phyloP scores from a whole-genome alignment of 2,113 vertebrate species.

The Chamaetylas fuelleborni region DNA sequence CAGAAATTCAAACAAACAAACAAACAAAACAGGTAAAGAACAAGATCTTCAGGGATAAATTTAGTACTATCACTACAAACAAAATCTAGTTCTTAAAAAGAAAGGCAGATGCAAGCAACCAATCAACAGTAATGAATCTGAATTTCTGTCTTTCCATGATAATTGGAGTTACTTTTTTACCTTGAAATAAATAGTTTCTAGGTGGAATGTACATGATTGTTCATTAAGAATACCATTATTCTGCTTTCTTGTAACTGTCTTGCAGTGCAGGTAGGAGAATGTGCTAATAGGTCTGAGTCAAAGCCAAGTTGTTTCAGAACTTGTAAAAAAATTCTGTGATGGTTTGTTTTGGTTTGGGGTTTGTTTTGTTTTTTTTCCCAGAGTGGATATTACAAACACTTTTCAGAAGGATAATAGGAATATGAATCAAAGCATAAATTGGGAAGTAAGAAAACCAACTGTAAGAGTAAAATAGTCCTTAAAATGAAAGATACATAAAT shows the following conservation, averaged over 20 bases:
- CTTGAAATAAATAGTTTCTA: neutral
- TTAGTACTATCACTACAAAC: neutral
- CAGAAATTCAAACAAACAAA: neutral
- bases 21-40: neutral
- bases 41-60: neutral
- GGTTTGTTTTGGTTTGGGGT: fast-evolving
- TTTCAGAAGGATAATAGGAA: neutral
- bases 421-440: neutral
- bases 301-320: neutral
- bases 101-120: neutral
- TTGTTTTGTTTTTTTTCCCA: neutral
- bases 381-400: neutral
- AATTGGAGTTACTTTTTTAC: neutral
- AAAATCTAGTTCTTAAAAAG: neutral
- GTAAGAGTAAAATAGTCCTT: neutral
- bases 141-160: neutral
- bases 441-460: neutral
- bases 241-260: neutral
- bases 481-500: neutral
- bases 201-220: neutral
- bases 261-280: neutral
- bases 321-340: neutral
- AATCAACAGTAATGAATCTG: neutral
- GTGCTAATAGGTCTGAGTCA: neutral
- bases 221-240: neutral